Conservation (phyloP, 2,888 invertebrate genomes). For the Drosophila tripunctata region DNA sequence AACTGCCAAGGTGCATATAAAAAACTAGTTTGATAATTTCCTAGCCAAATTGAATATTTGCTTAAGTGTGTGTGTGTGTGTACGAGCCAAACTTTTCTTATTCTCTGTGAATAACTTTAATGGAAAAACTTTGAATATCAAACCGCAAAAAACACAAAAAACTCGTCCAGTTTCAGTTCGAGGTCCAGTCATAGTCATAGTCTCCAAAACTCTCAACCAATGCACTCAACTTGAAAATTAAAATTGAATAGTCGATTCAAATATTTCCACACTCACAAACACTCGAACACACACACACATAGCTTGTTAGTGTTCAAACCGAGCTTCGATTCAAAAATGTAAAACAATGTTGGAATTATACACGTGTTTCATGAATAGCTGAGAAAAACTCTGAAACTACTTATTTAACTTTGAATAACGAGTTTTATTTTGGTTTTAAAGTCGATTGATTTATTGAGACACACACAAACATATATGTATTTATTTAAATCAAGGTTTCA, state of each 20-base stretch:
- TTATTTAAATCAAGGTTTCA: neutral
- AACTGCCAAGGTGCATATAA: conserved; percentile 31
- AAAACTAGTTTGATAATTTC: conserved; percentile 71
- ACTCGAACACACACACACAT: conserved; percentile 5
- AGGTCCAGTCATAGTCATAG: conserved; percentile 28
- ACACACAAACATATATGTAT: neutral
- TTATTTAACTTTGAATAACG: neutral
- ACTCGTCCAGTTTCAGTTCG: conserved; percentile 19
- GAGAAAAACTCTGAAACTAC: neutral
- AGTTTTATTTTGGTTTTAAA: conserved; percentile 1
- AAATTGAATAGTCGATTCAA: conserved; percentile 63
- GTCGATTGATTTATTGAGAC: neutral
- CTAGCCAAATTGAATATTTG: conserved; percentile 76
- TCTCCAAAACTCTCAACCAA: conserved; percentile 16
- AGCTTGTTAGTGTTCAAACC: neutral
- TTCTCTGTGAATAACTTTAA: conserved; percentile 77
- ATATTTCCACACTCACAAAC: conserved; percentile 24
- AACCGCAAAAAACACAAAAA: conserved; percentile 68
- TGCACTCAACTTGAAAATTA: conserved; percentile 69
- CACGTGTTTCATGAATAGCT: neutral
- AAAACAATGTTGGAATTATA: neutral
- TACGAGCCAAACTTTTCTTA: conserved; percentile 66
- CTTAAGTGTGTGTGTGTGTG: conserved; percentile 39
- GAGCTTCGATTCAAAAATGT: conserved; percentile 18
- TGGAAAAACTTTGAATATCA: conserved; percentile 78